These are phyloP conservation scores for Microplitis manilae DNA, from an alignment of 2,888 invertebrate genomes.

Conservation along the genomic window DNA sequence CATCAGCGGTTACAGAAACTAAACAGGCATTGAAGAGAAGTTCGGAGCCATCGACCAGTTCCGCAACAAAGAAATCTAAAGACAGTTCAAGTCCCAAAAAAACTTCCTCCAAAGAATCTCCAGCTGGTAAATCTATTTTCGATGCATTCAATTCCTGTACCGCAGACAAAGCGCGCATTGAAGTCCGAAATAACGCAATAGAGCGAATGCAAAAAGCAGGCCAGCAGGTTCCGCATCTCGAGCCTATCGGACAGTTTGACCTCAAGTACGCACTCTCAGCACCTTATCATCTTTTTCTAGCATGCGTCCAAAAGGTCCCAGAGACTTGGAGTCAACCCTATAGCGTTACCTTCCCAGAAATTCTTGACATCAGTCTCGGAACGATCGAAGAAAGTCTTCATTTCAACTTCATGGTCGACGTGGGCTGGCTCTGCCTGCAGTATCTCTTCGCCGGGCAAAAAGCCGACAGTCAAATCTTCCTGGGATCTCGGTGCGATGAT, in stretches of 20 bases:
- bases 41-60: constrained; percentile 9
- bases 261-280: constrained; percentile 78
- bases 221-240: constrained; percentile 74
- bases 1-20: constrained; percentile 24
- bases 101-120: constrained; percentile 44
- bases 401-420: constrained; percentile 94
- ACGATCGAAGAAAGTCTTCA: constrained; percentile 84
- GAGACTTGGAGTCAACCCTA: constrained; percentile 78
- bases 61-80: neutral
- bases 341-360: constrained; percentile 83
- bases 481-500: constrained; percentile 38
- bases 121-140: constrained; percentile 39
- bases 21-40: neutral
- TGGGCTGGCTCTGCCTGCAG: constrained; percentile 90
- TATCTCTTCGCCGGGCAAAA: constrained; percentile 84
- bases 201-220: constrained; percentile 66
- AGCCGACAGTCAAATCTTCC: constrained; percentile 69
- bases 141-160: constrained; percentile 17
- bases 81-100: constrained; percentile 2
- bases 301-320: constrained; percentile 78
- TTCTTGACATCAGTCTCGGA: constrained; percentile 85
- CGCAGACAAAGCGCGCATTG: constrained; percentile 38
- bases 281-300: constrained; percentile 85
- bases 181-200: constrained; percentile 56
- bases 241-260: constrained; percentile 76